These are phyloP conservation scores for Scomber scombrus DNA, from an alignment of 2,113 vertebrate genomes.

Conservation along the genomic window DNA sequence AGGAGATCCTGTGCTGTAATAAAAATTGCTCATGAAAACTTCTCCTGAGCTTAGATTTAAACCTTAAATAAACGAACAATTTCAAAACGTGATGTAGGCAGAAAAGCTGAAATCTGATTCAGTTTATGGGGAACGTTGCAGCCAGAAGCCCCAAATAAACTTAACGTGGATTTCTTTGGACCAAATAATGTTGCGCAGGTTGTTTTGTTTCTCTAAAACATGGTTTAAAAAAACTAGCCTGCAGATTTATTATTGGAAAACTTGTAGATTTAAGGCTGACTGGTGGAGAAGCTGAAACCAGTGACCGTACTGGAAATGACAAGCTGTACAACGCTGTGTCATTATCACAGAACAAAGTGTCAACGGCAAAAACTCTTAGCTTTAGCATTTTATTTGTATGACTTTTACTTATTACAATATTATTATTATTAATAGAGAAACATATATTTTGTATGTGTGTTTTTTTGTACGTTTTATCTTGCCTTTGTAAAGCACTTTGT, in stretches of 20 bases:
- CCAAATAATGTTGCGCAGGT: neutral
- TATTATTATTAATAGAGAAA: too few relatives aligned
- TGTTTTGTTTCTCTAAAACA: neutral
- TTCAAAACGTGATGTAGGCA: neutral
- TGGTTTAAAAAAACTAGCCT: neutral
- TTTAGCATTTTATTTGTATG: too few relatives aligned
- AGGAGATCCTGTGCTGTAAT: too few relatives aligned
- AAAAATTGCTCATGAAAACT: neutral
- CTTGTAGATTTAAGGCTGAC: too few relatives aligned
- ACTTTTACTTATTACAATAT: too few relatives aligned
- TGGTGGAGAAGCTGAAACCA: neutral
- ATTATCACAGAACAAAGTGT: neutral
- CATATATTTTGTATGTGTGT: too few relatives aligned
- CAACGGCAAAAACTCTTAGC: neutral
- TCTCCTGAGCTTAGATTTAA: neutral
- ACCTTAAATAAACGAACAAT: neutral
- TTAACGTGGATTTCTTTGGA: neutral
- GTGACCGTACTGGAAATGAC: neutral
- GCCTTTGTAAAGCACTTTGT: too few relatives aligned
- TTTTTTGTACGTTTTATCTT: too few relatives aligned
- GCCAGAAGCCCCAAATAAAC: conserved; percentile 7
- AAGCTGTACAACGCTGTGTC: neutral
- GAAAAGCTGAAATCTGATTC: neutral
- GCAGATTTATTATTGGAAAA: neutral
- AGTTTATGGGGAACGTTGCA: conserved; percentile 10